These are phyloP conservation scores for Drosophila orena DNA, from an alignment of 1,140 invertebrate species.

Conservation along the genomic window DNA sequence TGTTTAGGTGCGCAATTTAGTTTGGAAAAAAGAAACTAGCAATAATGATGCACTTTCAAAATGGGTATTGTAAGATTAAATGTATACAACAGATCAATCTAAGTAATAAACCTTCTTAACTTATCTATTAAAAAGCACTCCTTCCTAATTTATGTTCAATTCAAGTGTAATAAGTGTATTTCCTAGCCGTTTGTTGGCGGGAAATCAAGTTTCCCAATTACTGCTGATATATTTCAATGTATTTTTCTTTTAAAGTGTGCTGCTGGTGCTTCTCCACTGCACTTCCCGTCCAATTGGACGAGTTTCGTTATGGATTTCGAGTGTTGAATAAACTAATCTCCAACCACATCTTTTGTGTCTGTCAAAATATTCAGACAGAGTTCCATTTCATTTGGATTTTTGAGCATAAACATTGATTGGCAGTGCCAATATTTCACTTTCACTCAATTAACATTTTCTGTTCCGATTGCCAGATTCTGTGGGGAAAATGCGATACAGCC, in stretches of 20 bases:
- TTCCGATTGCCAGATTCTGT: neutral
- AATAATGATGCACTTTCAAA: no score
- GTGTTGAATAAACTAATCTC: conserved; percentile 12
- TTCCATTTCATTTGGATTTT: conserved; percentile 1
- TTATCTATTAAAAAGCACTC: no score
- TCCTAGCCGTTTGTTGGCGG: neutral
- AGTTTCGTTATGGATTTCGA: conserved; percentile 32
- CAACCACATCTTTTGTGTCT: conserved; percentile 20
- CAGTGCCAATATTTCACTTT: conserved; percentile 8
- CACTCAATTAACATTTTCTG: conserved; percentile 1
- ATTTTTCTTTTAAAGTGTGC: conserved; percentile 10
- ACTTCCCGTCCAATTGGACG: conserved; percentile 1
- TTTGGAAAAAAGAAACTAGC: no score
- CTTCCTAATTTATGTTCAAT: neutral
- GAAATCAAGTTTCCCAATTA: conserved; percentile 9
- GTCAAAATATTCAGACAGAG: conserved; percentile 18
- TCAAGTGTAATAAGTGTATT: neutral
- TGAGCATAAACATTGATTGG: neutral
- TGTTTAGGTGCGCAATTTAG: conserved; percentile 3
- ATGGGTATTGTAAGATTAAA: no score
- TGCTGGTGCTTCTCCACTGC: neutral
- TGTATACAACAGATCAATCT: no score
- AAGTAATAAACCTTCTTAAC: no score
- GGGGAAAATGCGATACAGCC: neutral
- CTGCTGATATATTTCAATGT: conserved; percentile 18